Conservation (phyloP, 2,888 invertebrate species). For the Drosophila neonasuta region DNA sequence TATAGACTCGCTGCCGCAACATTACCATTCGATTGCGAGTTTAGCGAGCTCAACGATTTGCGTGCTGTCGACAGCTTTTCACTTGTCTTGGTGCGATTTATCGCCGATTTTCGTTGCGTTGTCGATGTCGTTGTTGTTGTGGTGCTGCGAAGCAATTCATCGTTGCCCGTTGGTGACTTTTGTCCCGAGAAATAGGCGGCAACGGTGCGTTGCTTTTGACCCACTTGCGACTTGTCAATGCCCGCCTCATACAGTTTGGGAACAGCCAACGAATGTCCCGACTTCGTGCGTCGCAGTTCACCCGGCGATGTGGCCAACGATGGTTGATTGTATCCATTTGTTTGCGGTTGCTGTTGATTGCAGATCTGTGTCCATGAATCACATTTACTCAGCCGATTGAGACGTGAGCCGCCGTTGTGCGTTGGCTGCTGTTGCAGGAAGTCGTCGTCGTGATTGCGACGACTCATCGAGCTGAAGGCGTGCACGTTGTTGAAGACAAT, state of each 20-base stretch:
- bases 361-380: conserved; percentile 91
- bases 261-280: conserved; percentile 88
- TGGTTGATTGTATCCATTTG: conserved; percentile 32
- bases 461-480: conserved; percentile 80
- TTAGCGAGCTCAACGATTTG: conserved; percentile 76
- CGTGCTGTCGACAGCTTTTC: conserved; percentile 83
- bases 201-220: conserved; percentile 88
- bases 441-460: conserved; percentile 58
- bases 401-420: conserved; percentile 38
- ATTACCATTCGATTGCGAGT: conserved; percentile 64
- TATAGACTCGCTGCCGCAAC: conserved; percentile 57
- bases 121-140: conserved; percentile 37
- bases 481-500: conserved; percentile 81
- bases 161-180: conserved; percentile 80
- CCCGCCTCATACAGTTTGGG: conserved; percentile 92
- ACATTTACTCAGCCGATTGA: conserved; percentile 85
- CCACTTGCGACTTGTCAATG: conserved; percentile 86
- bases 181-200: conserved; percentile 87
- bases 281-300: conserved; percentile 85
- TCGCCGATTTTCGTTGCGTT: conserved; percentile 71
- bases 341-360: conserved; percentile 74
- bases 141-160: conserved; percentile 44
- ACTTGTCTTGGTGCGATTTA: conserved; percentile 83
- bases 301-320: conserved; percentile 9
- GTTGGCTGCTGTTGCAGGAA: conserved; percentile 17